phyloP scores from a whole-genome alignment of 2,113 vertebrate genomes.

The Sterrhoptilus dennistouni region DNA sequence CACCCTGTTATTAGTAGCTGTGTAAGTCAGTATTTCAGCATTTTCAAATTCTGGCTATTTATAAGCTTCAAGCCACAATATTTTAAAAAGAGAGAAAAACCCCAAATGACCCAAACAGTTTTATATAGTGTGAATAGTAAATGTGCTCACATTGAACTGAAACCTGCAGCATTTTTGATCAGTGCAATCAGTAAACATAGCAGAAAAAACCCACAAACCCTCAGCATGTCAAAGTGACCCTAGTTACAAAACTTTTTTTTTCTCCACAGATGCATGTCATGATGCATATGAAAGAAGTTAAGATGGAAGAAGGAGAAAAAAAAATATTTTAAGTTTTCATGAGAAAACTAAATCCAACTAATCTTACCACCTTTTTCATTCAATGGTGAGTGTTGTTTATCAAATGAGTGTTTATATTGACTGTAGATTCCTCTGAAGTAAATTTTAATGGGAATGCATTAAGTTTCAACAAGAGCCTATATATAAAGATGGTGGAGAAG shows the following conservation, averaged over 20 bases:
- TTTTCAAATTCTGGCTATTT: slow-evolving; percentile 40
- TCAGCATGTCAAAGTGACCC: neutral
- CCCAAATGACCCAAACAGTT: neutral
- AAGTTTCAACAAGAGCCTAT: slow-evolving; percentile 47
- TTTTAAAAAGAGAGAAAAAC: neutral
- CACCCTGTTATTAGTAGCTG: slow-evolving; percentile 51
- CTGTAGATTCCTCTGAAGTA: slow-evolving; percentile 18
- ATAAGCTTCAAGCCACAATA: neutral
- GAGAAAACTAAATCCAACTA: neutral
- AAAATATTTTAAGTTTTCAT: neutral
- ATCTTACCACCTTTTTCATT: neutral
- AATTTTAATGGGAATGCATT: slow-evolving; percentile 53
- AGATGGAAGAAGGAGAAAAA: neutral
- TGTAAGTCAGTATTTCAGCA: slow-evolving; percentile 43
- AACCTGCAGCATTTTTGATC: neutral
- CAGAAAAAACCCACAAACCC: neutral
- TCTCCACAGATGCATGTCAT: neutral
- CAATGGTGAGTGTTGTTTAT: neutral
- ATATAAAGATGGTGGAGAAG: slow-evolving; percentile 63
- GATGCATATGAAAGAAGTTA: neutral
- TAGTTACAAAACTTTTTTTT: neutral
- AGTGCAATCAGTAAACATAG: neutral
- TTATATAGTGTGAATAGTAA: neutral
- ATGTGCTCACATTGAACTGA: neutral
- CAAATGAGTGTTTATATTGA: slow-evolving; percentile 5